Percentiles rank a stretch among this genome's conserved stretches.
Conservation (phyloP, 1,140 invertebrate genomes). For the Frieseomelitta varia region DNA sequence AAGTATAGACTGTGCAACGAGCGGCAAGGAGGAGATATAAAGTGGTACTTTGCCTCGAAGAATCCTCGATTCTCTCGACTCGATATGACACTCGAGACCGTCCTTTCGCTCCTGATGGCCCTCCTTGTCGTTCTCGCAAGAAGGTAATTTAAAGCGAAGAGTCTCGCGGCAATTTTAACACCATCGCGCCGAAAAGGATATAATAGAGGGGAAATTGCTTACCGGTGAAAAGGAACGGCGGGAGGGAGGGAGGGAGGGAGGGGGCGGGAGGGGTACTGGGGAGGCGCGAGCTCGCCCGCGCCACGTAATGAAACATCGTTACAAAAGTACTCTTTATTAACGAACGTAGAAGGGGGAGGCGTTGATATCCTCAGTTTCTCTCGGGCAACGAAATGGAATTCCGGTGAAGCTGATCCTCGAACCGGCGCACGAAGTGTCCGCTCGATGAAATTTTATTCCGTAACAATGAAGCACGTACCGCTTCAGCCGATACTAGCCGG, state of each 20-base stretch:
- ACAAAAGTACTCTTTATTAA: constrained; percentile 61
- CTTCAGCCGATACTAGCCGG: constrained; percentile 23
- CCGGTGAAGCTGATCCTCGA: constrained; percentile 20
- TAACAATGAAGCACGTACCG: constrained; percentile 43
- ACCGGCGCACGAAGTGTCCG: constrained; percentile 15
- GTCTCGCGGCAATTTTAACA: constrained; percentile 68
- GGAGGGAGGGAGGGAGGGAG: not conserved
- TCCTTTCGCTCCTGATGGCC: constrained; percentile 64
- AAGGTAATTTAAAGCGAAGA: constrained; percentile 69
- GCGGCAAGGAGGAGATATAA: constrained; percentile 62
- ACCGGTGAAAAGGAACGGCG: constrained; percentile 30
- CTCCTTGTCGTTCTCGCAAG: constrained; percentile 59
- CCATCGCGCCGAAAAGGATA: constrained; percentile 63
- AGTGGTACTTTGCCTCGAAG: constrained; percentile 68
- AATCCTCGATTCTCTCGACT: constrained; percentile 71
- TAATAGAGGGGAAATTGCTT: constrained; percentile 65
- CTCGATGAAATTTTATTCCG: constrained; percentile 41
- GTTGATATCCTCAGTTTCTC: constrained; percentile 4
- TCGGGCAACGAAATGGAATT: constrained; percentile 44
- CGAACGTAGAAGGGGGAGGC: not conserved
- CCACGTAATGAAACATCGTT: constrained; percentile 62
- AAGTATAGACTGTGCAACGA: constrained; percentile 53
- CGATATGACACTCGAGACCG: constrained; percentile 70
- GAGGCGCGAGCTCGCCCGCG: not conserved
- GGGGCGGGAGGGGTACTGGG: no score